Conservation (phyloP, 2,797 vertebrate species). For the Bovichtus diacanthus region DNA sequence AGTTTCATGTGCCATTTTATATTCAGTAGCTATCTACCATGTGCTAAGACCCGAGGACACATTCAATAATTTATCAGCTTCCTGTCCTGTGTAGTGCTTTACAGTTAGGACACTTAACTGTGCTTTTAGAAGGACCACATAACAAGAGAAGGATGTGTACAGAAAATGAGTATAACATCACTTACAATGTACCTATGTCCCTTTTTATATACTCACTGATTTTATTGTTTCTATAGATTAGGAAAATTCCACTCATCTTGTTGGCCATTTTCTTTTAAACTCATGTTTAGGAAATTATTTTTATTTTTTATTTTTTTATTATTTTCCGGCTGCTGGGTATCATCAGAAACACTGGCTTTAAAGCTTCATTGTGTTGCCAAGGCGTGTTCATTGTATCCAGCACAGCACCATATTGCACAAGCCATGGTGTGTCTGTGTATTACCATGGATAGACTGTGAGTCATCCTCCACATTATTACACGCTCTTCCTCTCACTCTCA, state of each 20-base stretch:
- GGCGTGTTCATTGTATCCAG: constrained; percentile 54
- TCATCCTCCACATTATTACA: constrained; percentile 67
- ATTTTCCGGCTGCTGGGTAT: not conserved
- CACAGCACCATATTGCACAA: constrained; percentile 36
- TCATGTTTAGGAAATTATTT: not conserved
- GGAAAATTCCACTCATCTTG: not conserved
- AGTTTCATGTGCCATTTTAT: constrained; percentile 50
- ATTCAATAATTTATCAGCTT: constrained; percentile 67
- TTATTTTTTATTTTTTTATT: not conserved
- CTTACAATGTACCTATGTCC: not conserved
- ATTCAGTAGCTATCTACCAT: constrained; percentile 33
- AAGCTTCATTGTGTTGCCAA: constrained; percentile 22
- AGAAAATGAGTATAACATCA: not conserved
- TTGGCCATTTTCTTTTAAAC: not conserved
- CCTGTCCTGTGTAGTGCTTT: constrained; percentile 43
- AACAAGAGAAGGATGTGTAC: constrained; percentile 9
- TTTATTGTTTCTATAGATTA: not conserved
- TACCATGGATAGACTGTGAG: constrained; percentile 74
- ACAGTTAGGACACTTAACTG: constrained; percentile 34
- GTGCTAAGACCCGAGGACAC: constrained; percentile 60
- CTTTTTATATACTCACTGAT: not conserved
- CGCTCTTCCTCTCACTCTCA: constrained; percentile 65
- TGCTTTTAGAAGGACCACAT: constrained; percentile 37
- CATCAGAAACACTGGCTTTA: constrained; percentile 9
- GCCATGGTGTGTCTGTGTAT: constrained; percentile 38